These are phyloP conservation scores for Gymnorhina tibicen DNA, from an alignment of 2,113 vertebrate species.

Conservation along the genomic window DNA sequence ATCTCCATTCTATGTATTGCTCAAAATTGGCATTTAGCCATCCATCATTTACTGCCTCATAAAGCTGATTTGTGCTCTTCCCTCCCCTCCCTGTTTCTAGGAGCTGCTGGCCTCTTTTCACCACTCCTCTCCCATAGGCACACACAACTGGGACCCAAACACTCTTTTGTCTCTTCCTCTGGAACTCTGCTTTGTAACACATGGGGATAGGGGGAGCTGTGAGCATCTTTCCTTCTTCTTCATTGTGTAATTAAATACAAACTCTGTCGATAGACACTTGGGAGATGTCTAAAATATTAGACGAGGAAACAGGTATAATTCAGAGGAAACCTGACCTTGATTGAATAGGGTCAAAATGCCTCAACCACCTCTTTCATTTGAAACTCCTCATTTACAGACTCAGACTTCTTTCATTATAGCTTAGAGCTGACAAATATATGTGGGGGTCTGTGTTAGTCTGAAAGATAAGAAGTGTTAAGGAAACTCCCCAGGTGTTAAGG, in stretches of 20 bases:
- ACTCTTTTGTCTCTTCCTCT: not conserved
- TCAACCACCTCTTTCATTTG: not conserved
- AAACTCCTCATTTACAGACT: conserved; percentile 6
- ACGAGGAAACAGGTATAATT: conserved; percentile 11
- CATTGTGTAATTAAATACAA: not conserved
- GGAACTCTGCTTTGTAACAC: not conserved
- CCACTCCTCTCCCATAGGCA: not conserved
- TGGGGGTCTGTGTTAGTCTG: not conserved
- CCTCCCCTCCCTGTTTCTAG: not conserved
- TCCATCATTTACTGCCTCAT: conserved; percentile 17
- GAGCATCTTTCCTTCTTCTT: not conserved
- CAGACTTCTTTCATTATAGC: not conserved
- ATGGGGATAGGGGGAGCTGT: not conserved
- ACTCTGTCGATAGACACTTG: not conserved
- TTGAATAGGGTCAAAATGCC: not conserved
- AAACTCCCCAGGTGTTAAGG: not conserved
- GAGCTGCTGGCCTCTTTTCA: not conserved
- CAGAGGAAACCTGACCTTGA: conserved; percentile 1
- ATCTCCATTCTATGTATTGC: not conserved
- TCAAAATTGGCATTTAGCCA: not conserved
- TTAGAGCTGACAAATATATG: not conserved
- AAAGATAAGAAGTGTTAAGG: not conserved
- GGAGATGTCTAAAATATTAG: conserved; percentile 3
- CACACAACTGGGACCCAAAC: not conserved
- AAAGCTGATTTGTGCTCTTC: not conserved